Evolutionary conservation across 1,140 invertebrate species (phyloP).

Genomic region (Bombus cullumanus): DNA sequence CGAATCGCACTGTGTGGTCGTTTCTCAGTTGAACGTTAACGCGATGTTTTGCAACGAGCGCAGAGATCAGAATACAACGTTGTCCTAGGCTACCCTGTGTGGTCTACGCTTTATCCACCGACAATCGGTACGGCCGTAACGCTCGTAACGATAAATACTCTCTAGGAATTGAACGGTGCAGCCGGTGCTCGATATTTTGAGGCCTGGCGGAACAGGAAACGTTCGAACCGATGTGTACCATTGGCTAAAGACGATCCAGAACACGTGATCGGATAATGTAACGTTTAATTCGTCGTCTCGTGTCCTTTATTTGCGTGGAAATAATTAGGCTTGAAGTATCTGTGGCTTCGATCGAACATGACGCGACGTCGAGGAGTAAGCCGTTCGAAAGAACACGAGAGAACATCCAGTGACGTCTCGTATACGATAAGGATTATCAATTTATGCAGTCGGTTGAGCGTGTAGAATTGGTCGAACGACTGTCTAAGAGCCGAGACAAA

Average conservation of each 20-base stretch:
- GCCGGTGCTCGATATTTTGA: constrained; percentile 28
- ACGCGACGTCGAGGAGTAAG: neutral
- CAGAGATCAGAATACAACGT: neutral
- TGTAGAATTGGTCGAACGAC: neutral
- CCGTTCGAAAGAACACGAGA: neutral
- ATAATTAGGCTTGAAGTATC: constrained; percentile 23
- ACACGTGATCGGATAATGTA: constrained; percentile 3
- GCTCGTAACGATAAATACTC: constrained; percentile 45
- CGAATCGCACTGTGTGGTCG: neutral
- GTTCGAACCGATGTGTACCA: neutral
- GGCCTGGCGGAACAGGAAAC: constrained; percentile 29
- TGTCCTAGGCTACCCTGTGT: constrained; percentile 19
- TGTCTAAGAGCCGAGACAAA: neutral
- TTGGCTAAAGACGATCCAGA: neutral
- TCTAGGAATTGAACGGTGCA: constrained; percentile 19
- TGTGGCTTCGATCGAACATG: constrained; percentile 1
- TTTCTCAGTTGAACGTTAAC: constrained; percentile 14
- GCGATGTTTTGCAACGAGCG: constrained; percentile 17
- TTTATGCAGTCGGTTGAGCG: neutral
- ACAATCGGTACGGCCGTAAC: constrained; percentile 28
- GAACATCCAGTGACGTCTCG: neutral
- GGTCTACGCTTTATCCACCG: constrained; percentile 25
- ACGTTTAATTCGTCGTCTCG: neutral
- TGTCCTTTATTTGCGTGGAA: constrained; percentile 23
- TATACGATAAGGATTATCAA: constrained; percentile 19